Percentiles rank a stretch among this genome's conserved stretches.
Evolutionary conservation across 2,797 vertebrate species (phyloP).

Genomic region (Macropodus opercularis): DNA sequence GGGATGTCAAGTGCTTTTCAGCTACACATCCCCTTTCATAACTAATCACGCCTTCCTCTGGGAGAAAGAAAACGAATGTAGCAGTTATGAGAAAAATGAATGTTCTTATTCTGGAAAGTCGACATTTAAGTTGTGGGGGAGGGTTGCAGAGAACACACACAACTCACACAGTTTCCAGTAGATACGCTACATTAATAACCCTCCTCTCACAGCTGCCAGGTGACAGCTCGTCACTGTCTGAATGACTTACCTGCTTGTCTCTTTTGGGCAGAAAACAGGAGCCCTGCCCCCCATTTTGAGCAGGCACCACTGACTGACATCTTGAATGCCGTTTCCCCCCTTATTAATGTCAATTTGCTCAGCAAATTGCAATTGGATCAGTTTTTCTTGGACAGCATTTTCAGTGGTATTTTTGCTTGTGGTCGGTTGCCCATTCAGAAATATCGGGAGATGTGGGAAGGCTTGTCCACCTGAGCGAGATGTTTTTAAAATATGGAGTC

Average conservation of each 20-base stretch:
- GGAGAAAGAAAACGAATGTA: constrained; percentile 69
- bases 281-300: constrained; percentile 71
- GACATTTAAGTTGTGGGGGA: constrained; percentile 62
- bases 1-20: constrained; percentile 68
- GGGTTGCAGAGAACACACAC: constrained; percentile 64
- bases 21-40: constrained; percentile 59
- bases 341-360: constrained; percentile 85
- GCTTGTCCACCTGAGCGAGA: constrained; percentile 77
- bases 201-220: constrained; percentile 75
- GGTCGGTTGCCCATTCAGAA: constrained; percentile 78
- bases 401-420: constrained; percentile 76
- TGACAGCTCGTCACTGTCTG: constrained; percentile 81
- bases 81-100: constrained; percentile 77
- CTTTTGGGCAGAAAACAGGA: constrained; percentile 73
- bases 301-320: constrained; percentile 79
- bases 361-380: constrained; percentile 83
- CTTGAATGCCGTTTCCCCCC: constrained; percentile 78
- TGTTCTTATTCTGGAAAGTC: constrained; percentile 76
- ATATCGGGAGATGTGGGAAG: constrained; percentile 70
- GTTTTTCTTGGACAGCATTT: constrained; percentile 81
- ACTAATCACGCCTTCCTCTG: constrained; percentile 62
- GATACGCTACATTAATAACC: constrained; percentile 82
- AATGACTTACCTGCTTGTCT: constrained; percentile 84
- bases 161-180: constrained; percentile 77
- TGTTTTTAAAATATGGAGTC: constrained; percentile 72